Evolutionary conservation across 2,888 invertebrate genomes (phyloP), one percentile per base, ranked within the genome.

Genomic region (Chesias legatella): DNA sequence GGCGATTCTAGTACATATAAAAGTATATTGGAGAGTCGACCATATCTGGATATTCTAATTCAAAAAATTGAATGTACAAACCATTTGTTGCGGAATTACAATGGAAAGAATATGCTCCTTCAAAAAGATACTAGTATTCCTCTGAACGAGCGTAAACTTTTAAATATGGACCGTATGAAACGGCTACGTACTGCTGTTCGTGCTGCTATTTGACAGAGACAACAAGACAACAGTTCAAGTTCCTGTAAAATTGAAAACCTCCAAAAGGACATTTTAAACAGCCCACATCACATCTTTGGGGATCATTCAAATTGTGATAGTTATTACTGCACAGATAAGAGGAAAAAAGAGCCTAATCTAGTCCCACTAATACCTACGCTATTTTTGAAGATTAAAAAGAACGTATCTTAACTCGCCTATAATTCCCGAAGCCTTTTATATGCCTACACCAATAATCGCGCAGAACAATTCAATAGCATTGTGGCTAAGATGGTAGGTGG

Each of bases 401-500:
- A 30, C 25, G 27, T 22, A 7, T 11, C 46, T 1, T 42, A 42
- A 24, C 10, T 42, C 10, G 38, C 46, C 23, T 34, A 28, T 42
- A 33, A 38, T 24, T 47, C 42, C 8, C 37, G 32, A 34, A 46
- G 38, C 32, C 26, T 47, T n/a, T 27, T 27, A 21, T 21, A 28
- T 20, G 32, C 13, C 23, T 33, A 13, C 11, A 38, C 27, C 7
- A 46, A 38, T 10, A 46, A 46, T 20, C 4, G 46, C 6, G 46
- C 46, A 8, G 42, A 42, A 10, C 46, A 46, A 23, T 46, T 46
- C n/a, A 46, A 46, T 38, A 43, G 52, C 25, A 42, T 54, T 4
- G 47, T 51, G 10, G 53, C 48, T 6, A 53, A 53, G 23, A 26
- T 30, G 10, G 44, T 48, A 17, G 46, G 44, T 23, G 48, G 48